Base-by-base conservation (phyloP, 2,113 vertebrate genomes). In the Pyxicephalus adspersus region DNA sequence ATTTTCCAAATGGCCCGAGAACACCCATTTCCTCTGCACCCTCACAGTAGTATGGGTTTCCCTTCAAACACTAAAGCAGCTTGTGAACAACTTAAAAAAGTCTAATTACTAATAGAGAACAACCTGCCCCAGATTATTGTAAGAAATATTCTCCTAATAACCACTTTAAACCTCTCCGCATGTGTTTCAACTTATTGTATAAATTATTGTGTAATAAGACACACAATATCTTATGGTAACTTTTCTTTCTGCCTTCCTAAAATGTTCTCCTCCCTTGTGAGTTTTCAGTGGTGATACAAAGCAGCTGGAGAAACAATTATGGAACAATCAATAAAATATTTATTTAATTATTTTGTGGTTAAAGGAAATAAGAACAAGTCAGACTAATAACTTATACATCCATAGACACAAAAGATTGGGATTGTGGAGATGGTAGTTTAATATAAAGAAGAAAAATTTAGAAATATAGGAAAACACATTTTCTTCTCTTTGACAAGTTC, bases 251-350 rank as follows among this genome's bases (percentile, higher is more conserved):
- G n/a, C 15, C n/a, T 61, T 66, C 34, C 3, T 34, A 29, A 55
- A 65, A 67, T 34, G 19, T 38, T 60, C 18, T 79, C 22, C 29
- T 60, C 55, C 54, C 65, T 60, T 68, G 16, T 58, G 17, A 8
- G 4, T 28, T 34, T 58, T 8, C 17, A 60, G 18, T 57, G 22
- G 22, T 29, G 51, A 64, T 50, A 79, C 34, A 60, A 68, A 68
- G 29, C 77, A 79, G 52, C 58, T 79, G 64, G 23, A 70, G 51
- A 26, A 67, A 20, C 45, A 78, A 78, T 78, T 68, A 78, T 58
- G 34, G 57, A 34, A 29, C 5, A 16, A 58, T 73, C 54, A 73
- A 73, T 58, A 20, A 22, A 58, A 73, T 31, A 52, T 26, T 55
- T 19, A 7, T 16, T 18, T 72, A 2, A 16, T 60, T 45, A 45